phyloP scores from a whole-genome alignment of 2,113 vertebrate genomes.

The Brachyistius frenatus region DNA sequence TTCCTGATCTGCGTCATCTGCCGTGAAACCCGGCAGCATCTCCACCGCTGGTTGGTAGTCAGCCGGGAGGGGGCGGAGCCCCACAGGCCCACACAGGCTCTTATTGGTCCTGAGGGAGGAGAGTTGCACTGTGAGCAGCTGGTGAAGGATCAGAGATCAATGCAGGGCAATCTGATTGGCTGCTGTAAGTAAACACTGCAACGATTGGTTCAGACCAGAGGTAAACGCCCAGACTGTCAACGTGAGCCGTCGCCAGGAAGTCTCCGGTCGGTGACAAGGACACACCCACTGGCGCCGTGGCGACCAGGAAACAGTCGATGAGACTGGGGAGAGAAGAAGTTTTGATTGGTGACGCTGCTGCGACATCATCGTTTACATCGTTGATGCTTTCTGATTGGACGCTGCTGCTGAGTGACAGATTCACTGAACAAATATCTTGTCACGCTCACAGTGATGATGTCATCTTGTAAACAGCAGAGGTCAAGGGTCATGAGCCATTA shows the following conservation, averaged over 20 bases:
- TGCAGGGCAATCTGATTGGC: background rate
- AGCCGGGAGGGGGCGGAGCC: constrained; percentile 91
- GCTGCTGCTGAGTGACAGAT: background rate
- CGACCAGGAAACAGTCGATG: constrained; percentile 94
- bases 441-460: too few species aligned
- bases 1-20: constrained; percentile 71
- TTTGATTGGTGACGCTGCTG: too few species aligned
- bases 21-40: constrained; percentile 84
- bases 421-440: too few species aligned
- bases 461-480: too few species aligned
- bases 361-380: too few species aligned
- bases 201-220: constrained; percentile 89
- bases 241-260: constrained; percentile 92
- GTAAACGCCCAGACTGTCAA: constrained; percentile 94
- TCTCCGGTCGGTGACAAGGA: constrained; percentile 96
- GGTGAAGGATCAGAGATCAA: background rate
- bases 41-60: constrained; percentile 89
- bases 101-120: constrained; percentile 89
- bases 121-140: constrained; percentile 51
- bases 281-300: constrained; percentile 89
- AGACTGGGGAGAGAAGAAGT: constrained; percentile 79
- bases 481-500: too few species aligned
- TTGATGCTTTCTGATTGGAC: background rate
- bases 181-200: background rate
- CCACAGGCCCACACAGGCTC: constrained; percentile 91